These are phyloP conservation scores for Carpatolechia fugitivella DNA, from an alignment of 2,888 invertebrate species.

Conservation along the genomic window DNA sequence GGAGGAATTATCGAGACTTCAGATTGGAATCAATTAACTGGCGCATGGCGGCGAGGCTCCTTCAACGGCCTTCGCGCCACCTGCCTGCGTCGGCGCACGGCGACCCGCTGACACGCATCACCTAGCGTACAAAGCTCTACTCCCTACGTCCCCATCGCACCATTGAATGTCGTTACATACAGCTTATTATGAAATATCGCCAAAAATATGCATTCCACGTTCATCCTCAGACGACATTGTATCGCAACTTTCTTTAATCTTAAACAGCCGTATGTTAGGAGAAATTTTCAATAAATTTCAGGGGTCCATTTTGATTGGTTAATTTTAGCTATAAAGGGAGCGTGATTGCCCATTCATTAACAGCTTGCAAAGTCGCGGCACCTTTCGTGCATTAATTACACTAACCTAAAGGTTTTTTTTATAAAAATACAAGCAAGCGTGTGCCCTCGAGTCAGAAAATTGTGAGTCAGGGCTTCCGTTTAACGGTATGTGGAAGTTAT, in stretches of 20 bases:
- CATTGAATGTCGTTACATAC: too few relatives aligned
- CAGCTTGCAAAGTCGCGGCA: constrained; percentile 50
- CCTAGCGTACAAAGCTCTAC: neutral
- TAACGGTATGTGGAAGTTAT: neutral
- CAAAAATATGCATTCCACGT: neutral
- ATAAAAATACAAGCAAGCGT: constrained; percentile 21
- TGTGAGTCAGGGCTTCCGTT: neutral
- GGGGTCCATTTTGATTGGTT: constrained; percentile 30
- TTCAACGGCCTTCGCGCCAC: constrained; percentile 64
- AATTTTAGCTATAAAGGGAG: constrained; percentile 42
- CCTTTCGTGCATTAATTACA: constrained; percentile 52
- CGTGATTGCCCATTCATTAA: constrained; percentile 59
- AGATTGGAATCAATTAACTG: constrained; percentile 76
- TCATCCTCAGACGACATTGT: neutral
- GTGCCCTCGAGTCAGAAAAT: neutral
- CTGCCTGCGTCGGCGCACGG: constrained; percentile 43
- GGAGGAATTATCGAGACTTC: constrained; percentile 60
- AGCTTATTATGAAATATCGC: too few relatives aligned
- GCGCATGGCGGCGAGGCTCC: constrained; percentile 62
- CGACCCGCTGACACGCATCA: constrained; percentile 17
- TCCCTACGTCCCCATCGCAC: neutral
- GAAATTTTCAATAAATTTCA: constrained; percentile 15
- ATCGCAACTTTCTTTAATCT: neutral
- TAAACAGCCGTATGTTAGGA: neutral
- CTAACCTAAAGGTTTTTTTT: constrained; percentile 42